Evolutionary conservation across 2,113 vertebrate genomes (phyloP).

Genomic region (Heterotilapia buettikoferi): DNA sequence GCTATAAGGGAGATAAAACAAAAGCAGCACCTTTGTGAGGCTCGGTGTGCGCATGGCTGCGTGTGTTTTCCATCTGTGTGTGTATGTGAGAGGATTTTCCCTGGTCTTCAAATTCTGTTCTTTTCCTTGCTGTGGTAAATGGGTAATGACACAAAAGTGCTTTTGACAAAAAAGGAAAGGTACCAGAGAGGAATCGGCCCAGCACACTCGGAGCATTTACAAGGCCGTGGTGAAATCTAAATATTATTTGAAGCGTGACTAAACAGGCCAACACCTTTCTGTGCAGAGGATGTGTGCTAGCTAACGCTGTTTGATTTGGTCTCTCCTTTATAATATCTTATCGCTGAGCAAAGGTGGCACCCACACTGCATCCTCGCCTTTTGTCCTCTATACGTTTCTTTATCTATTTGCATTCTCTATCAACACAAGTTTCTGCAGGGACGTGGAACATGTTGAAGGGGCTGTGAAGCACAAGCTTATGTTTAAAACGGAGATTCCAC

Average conservation of each 20-base stretch:
- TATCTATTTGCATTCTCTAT: slow-evolving; percentile 37
- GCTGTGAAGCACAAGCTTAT: slow-evolving; percentile 5
- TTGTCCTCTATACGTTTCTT: slow-evolving; percentile 36
- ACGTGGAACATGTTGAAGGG: not conserved
- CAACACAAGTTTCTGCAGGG: not conserved
- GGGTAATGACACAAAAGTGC: slow-evolving; percentile 61
- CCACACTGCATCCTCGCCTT: slow-evolving; percentile 30
- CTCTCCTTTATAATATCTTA: slow-evolving; percentile 55
- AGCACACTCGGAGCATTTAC: slow-evolving; percentile 33
- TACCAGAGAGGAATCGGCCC: slow-evolving; percentile 10
- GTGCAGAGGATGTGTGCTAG: slow-evolving; percentile 32
- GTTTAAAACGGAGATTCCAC: slow-evolving; percentile 21
- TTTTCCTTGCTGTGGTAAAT: slow-evolving; percentile 59
- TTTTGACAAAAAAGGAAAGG: slow-evolving; percentile 1
- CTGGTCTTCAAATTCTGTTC: slow-evolving; percentile 59
- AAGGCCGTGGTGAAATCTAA: slow-evolving; percentile 61
- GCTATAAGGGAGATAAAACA: slow-evolving; percentile 88
- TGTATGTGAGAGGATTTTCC: slow-evolving; percentile 9
- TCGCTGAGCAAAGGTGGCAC: slow-evolving; percentile 45
- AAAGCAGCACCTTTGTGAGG: slow-evolving; percentile 67
- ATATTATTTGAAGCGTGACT: slow-evolving; percentile 68
- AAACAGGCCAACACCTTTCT: slow-evolving; percentile 62
- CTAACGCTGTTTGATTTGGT: slow-evolving; percentile 57
- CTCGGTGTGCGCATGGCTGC: slow-evolving; percentile 5
- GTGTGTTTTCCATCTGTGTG: not conserved